Evolutionary conservation across 2,113 vertebrate genomes (phyloP), one percentile per base, ranked within the genome.

Genomic region (Morone chrysops): DNA sequence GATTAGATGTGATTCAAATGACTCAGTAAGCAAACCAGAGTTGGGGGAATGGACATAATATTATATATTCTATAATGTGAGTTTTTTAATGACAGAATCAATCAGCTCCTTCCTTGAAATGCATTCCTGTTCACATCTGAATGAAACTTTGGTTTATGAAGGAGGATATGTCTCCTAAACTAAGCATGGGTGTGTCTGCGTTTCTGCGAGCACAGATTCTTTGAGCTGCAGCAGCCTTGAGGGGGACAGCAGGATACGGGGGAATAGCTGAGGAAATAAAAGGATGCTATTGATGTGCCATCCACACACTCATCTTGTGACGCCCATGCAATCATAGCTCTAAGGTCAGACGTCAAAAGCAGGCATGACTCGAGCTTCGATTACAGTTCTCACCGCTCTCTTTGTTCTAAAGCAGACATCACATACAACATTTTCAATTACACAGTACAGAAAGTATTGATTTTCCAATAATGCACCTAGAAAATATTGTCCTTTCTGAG

Each of bases 291-390:
- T 95, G 93, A 95, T 91, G 56, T 65, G 54, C 56, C 59, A 4
- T 72, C 70, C 90, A 81, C 83, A 88, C 72, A 66, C 67, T 82
- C n/a, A 81, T 93, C 94, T 94, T 92, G 93, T 95, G 94, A 94
- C 41, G 67, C 51, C 80, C 88, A 63, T 76, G 67, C 83, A 68
- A 82, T 68, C 89, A 86, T 86, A 86, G 70, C 84, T 86, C 57
- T 75, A 43, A 85, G 89, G 90, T 90, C 81, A 87, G 67, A 81
- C 60, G 74, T 88, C 79, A 87, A 51, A 69, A 53, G 54, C 70
- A 57, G 62, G 63, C 74, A 84, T 90, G 84, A 88, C 83, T 87
- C 4, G 22, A 71, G 77, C 36, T 83, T 62, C 66, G 75, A 59
- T 60, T 57, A 41, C 76, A 68, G 25, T 18, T 79, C 68, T 68